A percentile compares a stretch with the other conserved stretches of the same genome.
phyloP scores from a whole-genome alignment of 2,113 vertebrate species.

The Albula goreensis region DNA sequence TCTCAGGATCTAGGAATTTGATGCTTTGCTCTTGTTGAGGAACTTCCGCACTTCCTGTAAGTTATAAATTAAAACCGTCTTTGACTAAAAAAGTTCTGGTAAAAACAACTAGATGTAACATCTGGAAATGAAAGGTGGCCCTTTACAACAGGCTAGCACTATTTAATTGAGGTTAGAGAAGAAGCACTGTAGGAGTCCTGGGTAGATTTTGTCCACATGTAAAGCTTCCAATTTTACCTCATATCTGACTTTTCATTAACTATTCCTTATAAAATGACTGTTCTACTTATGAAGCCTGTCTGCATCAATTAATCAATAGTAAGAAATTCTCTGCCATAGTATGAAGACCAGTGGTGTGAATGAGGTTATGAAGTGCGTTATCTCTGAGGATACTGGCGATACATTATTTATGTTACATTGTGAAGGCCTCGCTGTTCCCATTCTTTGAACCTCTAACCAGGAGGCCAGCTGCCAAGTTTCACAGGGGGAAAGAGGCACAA shows the following conservation, averaged over 20 bases:
- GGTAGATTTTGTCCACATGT: not conserved
- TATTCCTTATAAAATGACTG: not conserved
- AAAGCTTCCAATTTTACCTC: not conserved
- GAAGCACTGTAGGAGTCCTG: not conserved
- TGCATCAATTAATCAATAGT: not conserved
- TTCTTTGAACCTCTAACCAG: conserved; percentile 4
- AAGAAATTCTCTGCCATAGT: not conserved
- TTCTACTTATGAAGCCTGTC: not conserved
- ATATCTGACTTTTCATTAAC: not conserved
- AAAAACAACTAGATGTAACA: too few species aligned
- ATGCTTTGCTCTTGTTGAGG: too few species aligned
- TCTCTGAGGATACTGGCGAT: not conserved
- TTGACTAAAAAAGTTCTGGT: too few species aligned
- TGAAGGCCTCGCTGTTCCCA: not conserved
- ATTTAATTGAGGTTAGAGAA: not conserved
- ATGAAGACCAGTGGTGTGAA: not conserved
- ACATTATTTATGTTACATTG: not conserved
- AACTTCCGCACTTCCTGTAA: too few species aligned
- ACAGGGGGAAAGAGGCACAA: not conserved
- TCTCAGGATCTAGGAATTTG: too few species aligned
- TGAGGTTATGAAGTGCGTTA: not conserved
- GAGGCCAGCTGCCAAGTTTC: conserved; percentile 8
- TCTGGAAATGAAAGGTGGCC: not conserved
- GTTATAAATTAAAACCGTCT: too few species aligned
- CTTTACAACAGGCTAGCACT: not conserved